Evolutionary conservation across 2,888 invertebrate species (phyloP).

Genomic region (Lasioglossum zephyrum): DNA sequence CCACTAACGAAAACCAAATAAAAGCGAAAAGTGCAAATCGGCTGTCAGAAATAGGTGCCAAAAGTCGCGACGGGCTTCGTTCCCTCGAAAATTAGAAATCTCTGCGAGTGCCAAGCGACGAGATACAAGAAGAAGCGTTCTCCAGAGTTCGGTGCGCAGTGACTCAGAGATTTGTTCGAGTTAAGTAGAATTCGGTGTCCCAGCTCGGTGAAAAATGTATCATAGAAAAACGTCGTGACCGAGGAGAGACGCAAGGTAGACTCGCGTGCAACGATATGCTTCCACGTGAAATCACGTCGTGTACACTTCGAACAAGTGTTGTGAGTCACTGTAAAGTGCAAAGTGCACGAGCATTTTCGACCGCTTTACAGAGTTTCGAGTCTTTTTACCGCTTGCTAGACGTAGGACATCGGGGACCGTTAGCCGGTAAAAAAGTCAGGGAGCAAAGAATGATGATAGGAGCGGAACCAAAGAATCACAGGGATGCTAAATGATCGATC

Average conservation of each 20-base stretch:
- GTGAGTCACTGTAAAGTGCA: constrained; percentile 20
- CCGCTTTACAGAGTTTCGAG: constrained; percentile 67
- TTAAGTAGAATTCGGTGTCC: neutral
- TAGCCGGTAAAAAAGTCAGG: constrained; percentile 14
- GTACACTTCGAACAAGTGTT: neutral
- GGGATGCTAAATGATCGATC: neutral
- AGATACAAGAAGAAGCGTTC: neutral
- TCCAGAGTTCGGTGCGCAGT: neutral
- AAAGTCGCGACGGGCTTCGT: constrained; percentile 10
- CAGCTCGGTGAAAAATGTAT: neutral
- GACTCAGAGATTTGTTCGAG: neutral
- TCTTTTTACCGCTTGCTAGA: constrained; percentile 56
- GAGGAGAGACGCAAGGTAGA: neutral
- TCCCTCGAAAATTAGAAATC: neutral
- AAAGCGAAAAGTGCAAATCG: neutral
- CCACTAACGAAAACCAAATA: neutral
- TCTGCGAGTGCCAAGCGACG: constrained; percentile 35
- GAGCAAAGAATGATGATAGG: neutral
- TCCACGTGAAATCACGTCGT: neutral
- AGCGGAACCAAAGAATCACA: neutral
- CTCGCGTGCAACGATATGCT: neutral
- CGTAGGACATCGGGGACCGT: constrained; percentile 26
- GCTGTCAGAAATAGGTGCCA: constrained; percentile 26
- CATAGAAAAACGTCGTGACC: constrained; percentile 1
- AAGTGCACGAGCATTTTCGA: constrained; percentile 64